Base-by-base conservation (phyloP, 2,113 vertebrate genomes). In the Progne subis region DNA sequence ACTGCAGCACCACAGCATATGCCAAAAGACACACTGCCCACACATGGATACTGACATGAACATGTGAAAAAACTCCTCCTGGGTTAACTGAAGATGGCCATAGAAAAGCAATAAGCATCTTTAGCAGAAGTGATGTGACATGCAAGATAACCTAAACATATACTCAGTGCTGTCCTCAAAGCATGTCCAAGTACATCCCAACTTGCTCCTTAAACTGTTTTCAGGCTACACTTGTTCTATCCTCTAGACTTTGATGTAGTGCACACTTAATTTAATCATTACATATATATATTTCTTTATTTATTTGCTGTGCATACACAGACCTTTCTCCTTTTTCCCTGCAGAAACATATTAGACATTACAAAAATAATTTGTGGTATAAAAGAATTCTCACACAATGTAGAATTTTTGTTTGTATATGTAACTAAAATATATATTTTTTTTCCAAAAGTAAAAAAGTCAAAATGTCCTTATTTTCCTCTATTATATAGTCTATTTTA, bases 341-440 rank as follows among this genome's bases (percentile, higher is more conserved):
- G 95, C 89, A 96, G 95, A 95, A 97, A 96, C 91, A 93, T 80
- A 93, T 78, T 90, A 95, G 92, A 95, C 90, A 95, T 97, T 98
- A 98, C 97, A 98, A 98, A 98, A 98, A 98, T 98, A 98, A 98
- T 98, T 96, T 98, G 97, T 97, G 97, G 96, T 98, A 98, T 93
- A 98, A 98, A 98, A 97, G 94, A 96, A 96, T 97, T 97, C 94
- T 97, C 94, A 96, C 96, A 93, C 94, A 77, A 95, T 95, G 97
- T 96, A 97, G 92, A 97, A 89, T 86, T 96, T 97, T 95, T 91
- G 96, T 95, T 90, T 88, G 92, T 86, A 94, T 96, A 97, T 92
- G 95, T 94, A 97, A 98, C 96, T 97, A 98, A 98, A 97, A 97
- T 96, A 97, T 97, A 97, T 90, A 96, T 96, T 52, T 90, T 96